Evolutionary conservation across 2,797 vertebrate genomes (phyloP), one percentile per base, ranked within the genome.

Genomic region (Siniperca scherzeri): DNA sequence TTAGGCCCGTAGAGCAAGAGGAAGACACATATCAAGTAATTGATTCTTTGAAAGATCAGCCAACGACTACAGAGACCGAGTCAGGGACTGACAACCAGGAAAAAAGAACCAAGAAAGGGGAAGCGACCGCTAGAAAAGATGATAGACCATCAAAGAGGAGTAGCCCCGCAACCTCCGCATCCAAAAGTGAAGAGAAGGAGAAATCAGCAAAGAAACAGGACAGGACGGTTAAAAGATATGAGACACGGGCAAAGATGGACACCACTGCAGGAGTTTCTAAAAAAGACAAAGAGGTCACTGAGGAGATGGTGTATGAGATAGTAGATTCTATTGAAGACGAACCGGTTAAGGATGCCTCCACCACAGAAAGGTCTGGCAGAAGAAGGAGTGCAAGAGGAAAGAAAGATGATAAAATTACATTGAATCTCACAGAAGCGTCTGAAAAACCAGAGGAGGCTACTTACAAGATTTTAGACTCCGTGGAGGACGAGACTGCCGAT

Each of bases 381-480:
- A 83, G 87, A 2, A 82, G 67, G 9, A 83, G 85, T 19, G 19
- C 46, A 1, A 70, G 89, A 77, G 84, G 74, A 48, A 88, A 75
- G 69, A 90, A 80, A 40, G 79, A 78, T 4, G 85, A 77, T 1
- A 50, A 77, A 71, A 52, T 21, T 0, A 14, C n/a, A 3, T 2
- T 2, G 11, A 50, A 52, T n/a, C 5, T 9, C 13, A 16, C 13
- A 16, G 71, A 68, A 30, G n/a, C 2, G 0, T 19, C 78, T 9
- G 52, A 46, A 33, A 84, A 70, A n/a, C 12, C 52, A 0, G 82
- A 87, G 27, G 86, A 87, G 5, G 12, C 52, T 7, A 62, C 73
- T 0, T 92, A 70, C 6, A 3, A 83, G 48, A 57, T 92, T 59
- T 65, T 92, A 64, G 89, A 92, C 59, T 93, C 87, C 1, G 87